Evolutionary conservation across 1,140 invertebrate genomes (phyloP).

Genomic region (Apocrypta bakeri): DNA sequence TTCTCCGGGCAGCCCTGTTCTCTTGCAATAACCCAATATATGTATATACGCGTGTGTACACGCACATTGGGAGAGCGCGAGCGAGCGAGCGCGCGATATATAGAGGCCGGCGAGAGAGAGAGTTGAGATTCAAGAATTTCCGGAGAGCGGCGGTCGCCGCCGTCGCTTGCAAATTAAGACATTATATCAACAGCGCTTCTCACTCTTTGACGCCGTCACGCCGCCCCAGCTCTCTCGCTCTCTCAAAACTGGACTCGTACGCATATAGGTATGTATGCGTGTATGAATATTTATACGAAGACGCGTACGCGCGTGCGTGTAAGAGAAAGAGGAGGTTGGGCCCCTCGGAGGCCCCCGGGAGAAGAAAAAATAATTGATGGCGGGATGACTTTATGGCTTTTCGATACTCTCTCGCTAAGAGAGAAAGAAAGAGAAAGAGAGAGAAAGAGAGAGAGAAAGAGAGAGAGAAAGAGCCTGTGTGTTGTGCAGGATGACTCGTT

Average conservation of each 20-base stretch:
- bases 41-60: conserved; percentile 1
- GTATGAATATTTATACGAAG: conserved; percentile 47
- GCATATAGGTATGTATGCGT: not conserved
- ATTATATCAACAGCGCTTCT: conserved; percentile 50
- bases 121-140: conserved; percentile 11
- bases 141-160: not conserved
- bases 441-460: not conserved
- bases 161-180: conserved; percentile 57
- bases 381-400: conserved; percentile 51
- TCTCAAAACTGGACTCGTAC: not conserved
- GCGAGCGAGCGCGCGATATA: not conserved
- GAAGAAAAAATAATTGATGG: conserved; percentile 52
- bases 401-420: conserved; percentile 40
- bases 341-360: conserved; percentile 17
- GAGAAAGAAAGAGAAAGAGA: conserved; percentile 1
- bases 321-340: conserved; percentile 9
- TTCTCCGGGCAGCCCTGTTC: not conserved
- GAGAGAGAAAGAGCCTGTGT: not conserved
- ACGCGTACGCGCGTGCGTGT: conserved; percentile 36
- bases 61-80: not conserved
- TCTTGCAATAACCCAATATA: conserved; percentile 39
- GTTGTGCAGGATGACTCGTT: conserved; percentile 46
- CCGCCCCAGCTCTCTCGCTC: conserved; percentile 30
- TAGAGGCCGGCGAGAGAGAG: conserved; percentile 16
- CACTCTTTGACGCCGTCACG: conserved; percentile 8